A percentile compares a stretch with the other conserved stretches of the same genome.
Evolutionary conservation across 2,113 vertebrate genomes (phyloP).

Genomic region (Oreochromis aureus): DNA sequence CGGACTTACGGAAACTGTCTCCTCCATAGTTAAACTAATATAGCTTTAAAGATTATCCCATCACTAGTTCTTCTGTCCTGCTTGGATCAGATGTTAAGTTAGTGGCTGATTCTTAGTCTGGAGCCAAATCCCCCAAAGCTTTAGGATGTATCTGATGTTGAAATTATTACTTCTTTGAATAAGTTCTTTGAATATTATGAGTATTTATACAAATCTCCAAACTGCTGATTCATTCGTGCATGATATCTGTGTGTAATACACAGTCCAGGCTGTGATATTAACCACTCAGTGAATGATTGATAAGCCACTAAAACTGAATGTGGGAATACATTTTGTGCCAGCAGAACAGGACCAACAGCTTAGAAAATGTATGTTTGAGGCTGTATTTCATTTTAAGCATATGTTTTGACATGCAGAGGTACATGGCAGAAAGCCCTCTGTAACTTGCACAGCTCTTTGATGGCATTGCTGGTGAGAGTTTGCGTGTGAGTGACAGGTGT

Average conservation of each 20-base stretch:
- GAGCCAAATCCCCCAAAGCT: not conserved
- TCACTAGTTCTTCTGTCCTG: not conserved
- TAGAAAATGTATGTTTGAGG: not conserved
- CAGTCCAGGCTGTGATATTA: not conserved
- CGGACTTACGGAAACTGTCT: not conserved
- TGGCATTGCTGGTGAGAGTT: not conserved
- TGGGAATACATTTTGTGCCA: not conserved
- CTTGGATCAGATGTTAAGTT: not conserved
- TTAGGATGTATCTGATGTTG: not conserved
- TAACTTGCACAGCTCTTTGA: not conserved
- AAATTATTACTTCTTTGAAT: not conserved
- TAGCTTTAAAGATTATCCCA: not conserved
- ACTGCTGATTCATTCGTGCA: not conserved
- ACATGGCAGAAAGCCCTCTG: not conserved
- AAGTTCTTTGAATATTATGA: not conserved
- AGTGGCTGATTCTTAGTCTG: not conserved
- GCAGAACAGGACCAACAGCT: fast-evolving
- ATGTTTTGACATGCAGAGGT: conserved; percentile 3
- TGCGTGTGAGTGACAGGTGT: not conserved
- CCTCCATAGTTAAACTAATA: not conserved
- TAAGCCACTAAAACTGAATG: not conserved
- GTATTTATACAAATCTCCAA: not conserved
- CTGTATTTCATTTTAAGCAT: not conserved
- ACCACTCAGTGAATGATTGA: not conserved
- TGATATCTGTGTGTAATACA: not conserved